Evolutionary conservation across 1,140 invertebrate species (phyloP), one percentile per base, ranked within the genome.

Genomic region (Pogonus chalceus): DNA sequence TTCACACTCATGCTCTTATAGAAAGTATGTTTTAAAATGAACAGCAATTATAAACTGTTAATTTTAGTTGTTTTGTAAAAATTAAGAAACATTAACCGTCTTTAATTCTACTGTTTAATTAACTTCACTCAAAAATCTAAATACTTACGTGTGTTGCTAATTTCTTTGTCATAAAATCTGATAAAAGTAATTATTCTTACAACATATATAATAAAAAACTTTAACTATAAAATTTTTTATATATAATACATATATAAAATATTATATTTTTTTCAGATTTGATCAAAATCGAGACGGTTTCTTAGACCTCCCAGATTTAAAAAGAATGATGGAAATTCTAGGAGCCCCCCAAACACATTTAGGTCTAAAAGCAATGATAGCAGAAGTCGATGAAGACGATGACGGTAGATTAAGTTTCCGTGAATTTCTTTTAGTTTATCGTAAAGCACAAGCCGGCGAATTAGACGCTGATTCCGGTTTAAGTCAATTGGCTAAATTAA

Each of bases 251-350:
- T 31, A 7, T 7, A 31, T 31, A 7, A 31, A 31, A 31, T 31
- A 31, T 31, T 31, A 31, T 7, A 4, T 31, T 43, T 43, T 43
- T 43, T 43, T 43, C 74, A 96, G 92, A 70, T 96, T 91, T 71
- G 92, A 97, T 67, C 82, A 83, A 50, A 87, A 88, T 23, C 80
- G 79, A 49, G 92, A 96, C 69, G 90, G 90, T 31, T 95, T 79
- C 64, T 78, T 97, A 51, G 90, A 92, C 71, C 70, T 96, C 37
- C 79, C 79, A 37, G 92, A 97, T 68, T 69, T 97, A 39, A 97
- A 97, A 69, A 72, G 83, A 10, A 96, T 96, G 92, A 97, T 96
- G 93, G 93, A 97, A 69, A 87, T 90, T 46, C 72, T 97, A n/a
- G 90, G 88, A 18, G 91, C 88, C 9, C 92, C 92, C 12, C 93